Evolutionary conservation across 2,797 vertebrate genomes (phyloP).

Genomic region (Yasuhikotakia modesta): DNA sequence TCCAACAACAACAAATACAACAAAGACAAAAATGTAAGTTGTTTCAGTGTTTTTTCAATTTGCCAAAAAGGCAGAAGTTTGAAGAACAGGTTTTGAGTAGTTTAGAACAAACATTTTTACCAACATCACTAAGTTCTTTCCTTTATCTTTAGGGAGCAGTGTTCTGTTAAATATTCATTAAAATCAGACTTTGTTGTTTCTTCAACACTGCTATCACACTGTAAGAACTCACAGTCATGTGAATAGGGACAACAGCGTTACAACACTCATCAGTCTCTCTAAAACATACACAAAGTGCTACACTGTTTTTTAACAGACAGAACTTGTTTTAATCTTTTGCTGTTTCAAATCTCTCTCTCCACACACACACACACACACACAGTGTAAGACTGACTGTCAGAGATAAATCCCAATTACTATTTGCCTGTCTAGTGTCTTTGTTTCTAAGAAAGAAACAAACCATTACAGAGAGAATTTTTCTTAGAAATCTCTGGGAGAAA

Average conservation of each 20-base stretch:
- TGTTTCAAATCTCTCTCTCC: neutral
- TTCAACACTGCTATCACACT: neutral
- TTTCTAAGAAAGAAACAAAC: neutral
- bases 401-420: slow-evolving; percentile 33
- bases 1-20: no score
- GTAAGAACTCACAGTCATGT: slow-evolving; percentile 4
- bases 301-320: slow-evolving; percentile 3
- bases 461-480: neutral
- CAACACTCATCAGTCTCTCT: slow-evolving; percentile 2
- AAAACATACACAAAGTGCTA: slow-evolving; percentile 24
- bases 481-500: neutral
- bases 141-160: slow-evolving; percentile 22
- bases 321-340: neutral
- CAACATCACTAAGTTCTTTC: neutral
- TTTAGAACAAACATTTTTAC: neutral
- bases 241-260: slow-evolving; percentile 10
- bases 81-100: neutral
- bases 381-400: slow-evolving; percentile 1
- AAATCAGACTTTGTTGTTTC: slow-evolving; percentile 26
- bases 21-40: neutral
- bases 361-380: neutral
- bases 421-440: neutral
- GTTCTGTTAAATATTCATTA: slow-evolving; percentile 49
- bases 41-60: neutral
- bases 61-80: slow-evolving; percentile 1